A percentile compares a stretch with the other conserved stretches of the same genome.
phyloP scores from a whole-genome alignment of 2,113 vertebrate species.

The Myotis lucifugus region DNA sequence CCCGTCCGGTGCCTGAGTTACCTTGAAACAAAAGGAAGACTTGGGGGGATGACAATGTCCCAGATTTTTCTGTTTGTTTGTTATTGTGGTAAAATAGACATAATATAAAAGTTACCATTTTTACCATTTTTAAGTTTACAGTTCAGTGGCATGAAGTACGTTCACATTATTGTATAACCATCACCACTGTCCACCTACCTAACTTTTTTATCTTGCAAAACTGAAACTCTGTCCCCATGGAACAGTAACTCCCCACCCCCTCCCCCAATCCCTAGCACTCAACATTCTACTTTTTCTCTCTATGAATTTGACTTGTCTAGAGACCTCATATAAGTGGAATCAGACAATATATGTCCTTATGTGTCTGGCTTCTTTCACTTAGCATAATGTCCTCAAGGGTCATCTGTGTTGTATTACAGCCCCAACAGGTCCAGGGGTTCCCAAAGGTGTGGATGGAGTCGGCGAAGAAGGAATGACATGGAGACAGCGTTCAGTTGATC shows the following conservation, averaged over 20 bases:
- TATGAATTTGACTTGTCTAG: background rate
- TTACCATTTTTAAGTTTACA: background rate
- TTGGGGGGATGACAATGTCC: background rate
- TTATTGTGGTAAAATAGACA: background rate
- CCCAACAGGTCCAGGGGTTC: too few relatives aligned
- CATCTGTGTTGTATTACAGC: too few relatives aligned
- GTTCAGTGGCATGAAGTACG: background rate
- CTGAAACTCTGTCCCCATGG: background rate
- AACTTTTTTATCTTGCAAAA: background rate
- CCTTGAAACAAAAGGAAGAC: background rate
- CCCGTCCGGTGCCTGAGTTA: background rate
- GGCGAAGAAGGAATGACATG: too few relatives aligned
- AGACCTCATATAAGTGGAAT: background rate
- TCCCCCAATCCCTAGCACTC: background rate
- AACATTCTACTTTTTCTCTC: background rate
- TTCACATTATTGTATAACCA: background rate
- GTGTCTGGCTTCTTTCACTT: background rate
- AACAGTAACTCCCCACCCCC: background rate
- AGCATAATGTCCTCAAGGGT: background rate
- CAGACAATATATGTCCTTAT: background rate
- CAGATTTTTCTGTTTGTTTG: background rate
- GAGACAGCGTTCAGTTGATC: too few relatives aligned
- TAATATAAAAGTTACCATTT: background rate
- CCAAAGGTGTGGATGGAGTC: too few relatives aligned
- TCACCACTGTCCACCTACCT: background rate